Evolutionary conservation across 2,797 vertebrate species (phyloP).

Genomic region (Artibeus lituratus): DNA sequence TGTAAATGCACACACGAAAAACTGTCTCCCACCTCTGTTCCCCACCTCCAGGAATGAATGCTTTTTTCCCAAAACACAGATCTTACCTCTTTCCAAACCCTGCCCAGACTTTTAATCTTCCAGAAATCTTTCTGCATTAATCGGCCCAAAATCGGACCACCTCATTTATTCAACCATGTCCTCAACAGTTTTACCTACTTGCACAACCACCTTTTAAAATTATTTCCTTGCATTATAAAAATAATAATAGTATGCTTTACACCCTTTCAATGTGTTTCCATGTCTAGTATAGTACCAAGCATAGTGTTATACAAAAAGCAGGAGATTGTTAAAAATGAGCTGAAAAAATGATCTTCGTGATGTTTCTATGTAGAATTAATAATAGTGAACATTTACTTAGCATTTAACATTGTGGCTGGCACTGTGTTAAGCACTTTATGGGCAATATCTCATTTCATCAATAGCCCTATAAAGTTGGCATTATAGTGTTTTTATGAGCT

Average conservation of each 20-base stretch:
- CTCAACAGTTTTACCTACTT: neutral
- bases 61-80: neutral
- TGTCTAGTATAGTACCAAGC: neutral
- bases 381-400: neutral
- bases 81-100: neutral
- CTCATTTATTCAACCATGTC: neutral
- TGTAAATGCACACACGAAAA: neutral
- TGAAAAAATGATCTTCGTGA: neutral
- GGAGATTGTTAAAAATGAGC: neutral
- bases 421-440: neutral
- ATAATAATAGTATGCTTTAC: neutral
- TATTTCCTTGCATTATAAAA: constrained; percentile 2
- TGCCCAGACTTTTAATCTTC: neutral
- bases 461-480: neutral
- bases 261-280: neutral
- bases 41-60: neutral
- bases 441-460: neutral
- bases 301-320: neutral
- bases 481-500: neutral
- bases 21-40: neutral
- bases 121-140: neutral
- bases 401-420: neutral
- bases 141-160: neutral
- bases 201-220: neutral
- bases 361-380: neutral